Conservation (phyloP, 2,113 vertebrate species). For the Stegastes partitus region DNA sequence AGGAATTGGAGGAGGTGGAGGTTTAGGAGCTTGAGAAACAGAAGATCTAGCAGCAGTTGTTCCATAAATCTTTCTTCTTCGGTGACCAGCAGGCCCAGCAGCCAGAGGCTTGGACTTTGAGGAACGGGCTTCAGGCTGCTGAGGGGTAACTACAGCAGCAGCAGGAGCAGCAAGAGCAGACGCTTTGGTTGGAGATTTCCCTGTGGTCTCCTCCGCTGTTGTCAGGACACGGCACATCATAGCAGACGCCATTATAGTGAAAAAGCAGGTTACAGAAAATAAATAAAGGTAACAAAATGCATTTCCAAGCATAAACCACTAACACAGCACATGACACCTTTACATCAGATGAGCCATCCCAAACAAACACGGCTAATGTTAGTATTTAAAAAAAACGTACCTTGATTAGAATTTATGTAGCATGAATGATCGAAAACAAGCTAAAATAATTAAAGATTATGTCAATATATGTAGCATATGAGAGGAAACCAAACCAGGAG, state of each 20-base stretch:
- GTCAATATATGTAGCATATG: neutral
- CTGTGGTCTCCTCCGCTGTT: slow-evolving; percentile 36
- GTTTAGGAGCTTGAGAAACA: neutral
- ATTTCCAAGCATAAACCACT: slow-evolving; percentile 5
- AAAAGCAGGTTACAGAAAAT: slow-evolving; percentile 55
- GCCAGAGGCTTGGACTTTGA: neutral
- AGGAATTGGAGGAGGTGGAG: too few species aligned
- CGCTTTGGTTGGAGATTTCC: slow-evolving; percentile 6
- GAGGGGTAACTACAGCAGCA: neutral
- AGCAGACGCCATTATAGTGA: slow-evolving; percentile 33
- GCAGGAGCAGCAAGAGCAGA: neutral
- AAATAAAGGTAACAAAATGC: slow-evolving; percentile 12
- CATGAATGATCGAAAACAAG: neutral
- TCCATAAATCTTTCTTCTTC: slow-evolving; percentile 14
- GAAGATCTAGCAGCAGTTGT: neutral
- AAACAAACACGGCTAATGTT: neutral
- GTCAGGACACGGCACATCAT: slow-evolving; percentile 10
- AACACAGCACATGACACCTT: neutral
- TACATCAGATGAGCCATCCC: neutral
- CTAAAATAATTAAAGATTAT: neutral
- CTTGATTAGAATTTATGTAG: neutral
- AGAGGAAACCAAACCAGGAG: neutral
- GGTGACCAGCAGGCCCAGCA: neutral
- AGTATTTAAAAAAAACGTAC: neutral
- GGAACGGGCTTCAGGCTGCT: neutral